Evolutionary conservation across 1,140 invertebrate species (phyloP).

Genomic region (fruit fly (Drosophila melanogaster)): DNA sequence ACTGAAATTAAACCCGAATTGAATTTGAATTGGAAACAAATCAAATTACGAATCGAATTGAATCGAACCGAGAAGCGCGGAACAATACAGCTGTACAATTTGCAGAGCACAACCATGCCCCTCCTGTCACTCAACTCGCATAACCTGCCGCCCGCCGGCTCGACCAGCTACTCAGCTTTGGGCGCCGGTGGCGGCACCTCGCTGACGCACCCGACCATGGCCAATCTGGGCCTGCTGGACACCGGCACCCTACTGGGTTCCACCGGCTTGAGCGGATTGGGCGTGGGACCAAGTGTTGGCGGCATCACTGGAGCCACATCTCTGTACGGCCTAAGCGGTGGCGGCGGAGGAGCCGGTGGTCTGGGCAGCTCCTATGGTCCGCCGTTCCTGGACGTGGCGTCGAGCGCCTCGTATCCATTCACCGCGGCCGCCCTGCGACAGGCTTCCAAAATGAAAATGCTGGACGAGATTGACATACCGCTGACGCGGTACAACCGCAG

Average conservation of each 20-base stretch:
- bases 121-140: constrained; percentile 86
- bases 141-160: constrained; percentile 84
- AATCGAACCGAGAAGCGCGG: constrained; percentile 74
- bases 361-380: constrained; percentile 73
- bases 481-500: constrained; percentile 87
- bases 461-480: constrained; percentile 89
- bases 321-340: constrained; percentile 65
- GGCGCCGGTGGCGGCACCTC: constrained; percentile 66
- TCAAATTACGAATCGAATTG: constrained; percentile 38
- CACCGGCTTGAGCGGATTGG: constrained; percentile 42
- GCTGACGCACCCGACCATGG: constrained; percentile 78
- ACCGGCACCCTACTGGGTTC: constrained; percentile 66
- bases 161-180: constrained; percentile 79
- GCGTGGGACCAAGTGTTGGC: constrained; percentile 47
- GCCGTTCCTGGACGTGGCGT: constrained; percentile 75
- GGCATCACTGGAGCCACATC: constrained; percentile 75
- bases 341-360: constrained; percentile 46
- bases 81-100: constrained; percentile 85
- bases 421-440: constrained; percentile 87
- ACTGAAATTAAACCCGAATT: constrained; percentile 46
- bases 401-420: constrained; percentile 86
- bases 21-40: constrained; percentile 26
- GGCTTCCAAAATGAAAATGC: constrained; percentile 87
- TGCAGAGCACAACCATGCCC: constrained; percentile 88
- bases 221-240: constrained; percentile 74